phyloP scores from a whole-genome alignment of 2,113 vertebrate genomes.

The Martes martes region DNA sequence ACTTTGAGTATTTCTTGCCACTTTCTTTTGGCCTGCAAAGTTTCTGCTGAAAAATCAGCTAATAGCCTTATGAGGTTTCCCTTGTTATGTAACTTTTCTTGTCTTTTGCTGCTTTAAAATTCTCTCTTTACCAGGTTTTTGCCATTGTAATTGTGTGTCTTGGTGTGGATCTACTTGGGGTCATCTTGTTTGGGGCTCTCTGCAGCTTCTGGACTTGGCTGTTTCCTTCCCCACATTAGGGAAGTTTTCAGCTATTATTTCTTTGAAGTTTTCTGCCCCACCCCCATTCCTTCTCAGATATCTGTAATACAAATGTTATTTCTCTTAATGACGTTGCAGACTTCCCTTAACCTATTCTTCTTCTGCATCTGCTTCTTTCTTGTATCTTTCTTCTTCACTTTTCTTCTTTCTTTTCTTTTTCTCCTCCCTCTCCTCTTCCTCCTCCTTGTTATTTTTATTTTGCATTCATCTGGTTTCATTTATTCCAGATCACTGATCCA shows the following conservation, averaged over 20 bases:
- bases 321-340: no score
- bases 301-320: background rate
- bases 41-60: background rate
- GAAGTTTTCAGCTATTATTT: background rate
- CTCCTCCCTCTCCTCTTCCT: no score
- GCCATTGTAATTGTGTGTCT: background rate
- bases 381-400: background rate
- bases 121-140: background rate
- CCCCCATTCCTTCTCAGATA: background rate
- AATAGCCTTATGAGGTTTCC: background rate
- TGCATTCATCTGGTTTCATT: background rate
- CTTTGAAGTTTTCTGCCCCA: background rate
- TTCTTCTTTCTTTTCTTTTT: background rate
- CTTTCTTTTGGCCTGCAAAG: background rate
- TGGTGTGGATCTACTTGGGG: background rate
- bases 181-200: background rate
- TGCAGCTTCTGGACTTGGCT: background rate
- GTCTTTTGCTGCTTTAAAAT: background rate
- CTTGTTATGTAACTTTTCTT: background rate
- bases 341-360: no score
- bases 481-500: background rate
- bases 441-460: background rate
- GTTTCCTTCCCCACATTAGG: background rate
- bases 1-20: background rate
- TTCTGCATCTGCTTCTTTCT: no score